phyloP scores from a whole-genome alignment of 2,888 invertebrate genomes.

The Polymixis lichenea region DNA sequence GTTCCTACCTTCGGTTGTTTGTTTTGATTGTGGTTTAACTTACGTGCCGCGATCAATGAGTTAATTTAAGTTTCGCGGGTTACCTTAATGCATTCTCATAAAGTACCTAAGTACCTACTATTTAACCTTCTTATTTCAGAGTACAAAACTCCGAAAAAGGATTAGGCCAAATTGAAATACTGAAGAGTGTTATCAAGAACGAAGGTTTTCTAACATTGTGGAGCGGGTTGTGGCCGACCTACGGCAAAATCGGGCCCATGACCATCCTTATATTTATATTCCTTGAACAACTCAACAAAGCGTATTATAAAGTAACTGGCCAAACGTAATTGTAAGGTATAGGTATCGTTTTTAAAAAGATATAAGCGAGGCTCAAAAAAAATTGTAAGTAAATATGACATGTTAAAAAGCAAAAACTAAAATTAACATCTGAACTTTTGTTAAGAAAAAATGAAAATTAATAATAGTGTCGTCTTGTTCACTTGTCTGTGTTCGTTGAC shows the following conservation, averaged over 20 bases:
- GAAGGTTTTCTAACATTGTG: conserved; percentile 98
- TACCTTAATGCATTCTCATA: no score
- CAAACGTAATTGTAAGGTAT: background rate
- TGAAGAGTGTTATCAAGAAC: conserved; percentile 93
- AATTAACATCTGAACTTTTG: no score
- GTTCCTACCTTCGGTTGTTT: no score
- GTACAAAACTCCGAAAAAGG: conserved; percentile 98
- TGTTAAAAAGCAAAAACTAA: no score
- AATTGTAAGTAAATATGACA: no score
- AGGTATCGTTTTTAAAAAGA: background rate
- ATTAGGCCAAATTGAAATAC: conserved; percentile 93
- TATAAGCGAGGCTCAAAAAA: background rate
- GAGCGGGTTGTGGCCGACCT: conserved; percentile 99
- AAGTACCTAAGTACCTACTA: background rate
- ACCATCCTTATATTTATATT: conserved; percentile 99
- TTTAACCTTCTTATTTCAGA: conserved; percentile 86
- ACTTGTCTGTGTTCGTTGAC: background rate
- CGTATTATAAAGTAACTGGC: conserved; percentile 62
- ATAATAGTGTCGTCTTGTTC: background rate
- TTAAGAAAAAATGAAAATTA: background rate
- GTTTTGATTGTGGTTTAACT: no score
- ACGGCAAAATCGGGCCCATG: conserved; percentile 98
- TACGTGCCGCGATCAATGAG: no score
- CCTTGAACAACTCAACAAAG: conserved; percentile 96
- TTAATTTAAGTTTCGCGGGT: no score